Evolutionary conservation across 2,113 vertebrate genomes (phyloP), one percentile per base, ranked within the genome.

Genomic region (Stercorarius parasiticus): DNA sequence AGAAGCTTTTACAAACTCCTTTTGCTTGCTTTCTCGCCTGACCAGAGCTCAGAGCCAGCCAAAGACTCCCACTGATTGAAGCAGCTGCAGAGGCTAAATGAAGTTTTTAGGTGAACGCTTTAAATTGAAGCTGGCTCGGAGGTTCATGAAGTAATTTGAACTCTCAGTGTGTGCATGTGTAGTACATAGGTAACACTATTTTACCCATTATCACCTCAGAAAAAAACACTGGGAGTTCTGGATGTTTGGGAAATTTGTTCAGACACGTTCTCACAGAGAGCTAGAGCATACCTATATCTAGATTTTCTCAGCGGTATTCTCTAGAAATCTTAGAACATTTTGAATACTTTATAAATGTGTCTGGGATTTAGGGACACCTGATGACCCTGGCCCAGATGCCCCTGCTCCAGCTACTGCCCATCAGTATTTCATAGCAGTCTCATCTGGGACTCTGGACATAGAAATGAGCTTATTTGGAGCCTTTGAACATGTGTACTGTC

Each of bases 131-230:
- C 84, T 94, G 74, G 67, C 88, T 93, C 91, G 88, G 89, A 96
- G 95, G 88, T 95, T 97, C 94, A 92, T 84, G 86, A 94, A 91
- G 90, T 86, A 95, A 97, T 97, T 96, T 96, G 91, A 97, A 96
- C 92, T 98, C 79, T 13, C 55, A 79, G 84, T 88, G 79, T 97
- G 81, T 96, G n/a, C 26, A 45, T 78, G 64, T 93, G 64, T 86
- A 74, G 59, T 90, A 61, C 61, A 56, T 22, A 79, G 50, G 56
- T 82, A 94, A 90, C 65, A 82, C 76, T 90, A 62, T 90, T 95
- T 95, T 69, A 78, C 30, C 42, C 45, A 74, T 83, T 93, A 86
- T 80, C 74, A 71, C 64, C 42, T 93, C 42, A 47, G 72, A 67
- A 86, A 66, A 86, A 71, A 72, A 4, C 34, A 30, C 59, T 19